These are phyloP conservation scores for Scatophagus argus DNA, from an alignment of 2,113 vertebrate species.

Conservation along the genomic window DNA sequence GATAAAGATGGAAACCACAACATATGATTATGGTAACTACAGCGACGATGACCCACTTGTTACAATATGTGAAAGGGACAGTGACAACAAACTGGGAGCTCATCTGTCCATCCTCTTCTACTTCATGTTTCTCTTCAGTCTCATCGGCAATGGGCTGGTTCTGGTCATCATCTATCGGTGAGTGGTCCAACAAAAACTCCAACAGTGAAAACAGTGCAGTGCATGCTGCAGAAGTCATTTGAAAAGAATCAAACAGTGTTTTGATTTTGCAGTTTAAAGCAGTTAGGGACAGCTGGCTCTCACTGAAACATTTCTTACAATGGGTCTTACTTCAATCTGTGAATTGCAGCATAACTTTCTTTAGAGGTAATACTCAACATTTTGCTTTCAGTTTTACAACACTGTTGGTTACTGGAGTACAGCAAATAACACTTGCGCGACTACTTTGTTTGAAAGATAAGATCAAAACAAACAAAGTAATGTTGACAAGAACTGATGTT, in stretches of 20 bases:
- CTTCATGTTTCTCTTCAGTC: conserved; percentile 83
- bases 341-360: too few species aligned
- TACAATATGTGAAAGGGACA: conserved; percentile 3
- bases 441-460: too few species aligned
- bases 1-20: conserved; percentile 25
- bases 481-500: too few species aligned
- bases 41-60: fast-evolving
- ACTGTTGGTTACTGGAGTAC: too few species aligned
- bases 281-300: neutral
- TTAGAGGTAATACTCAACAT: too few species aligned
- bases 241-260: neutral
- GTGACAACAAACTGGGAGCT: conserved; percentile 65
- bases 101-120: conserved; percentile 81
- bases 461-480: too few species aligned
- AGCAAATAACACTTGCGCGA: too few species aligned
- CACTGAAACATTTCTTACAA: neutral
- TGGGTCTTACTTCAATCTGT: too few species aligned
- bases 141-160: conserved; percentile 84
- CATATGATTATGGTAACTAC: neutral
- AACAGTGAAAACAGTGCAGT: neutral
- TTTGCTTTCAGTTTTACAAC: too few species aligned
- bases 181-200: conserved; percentile 23
- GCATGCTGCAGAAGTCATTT: neutral
- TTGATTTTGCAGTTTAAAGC: neutral
- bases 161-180: conserved; percentile 83